Percentiles rank a stretch among this genome's conserved stretches.
phyloP scores from a whole-genome alignment of 1,140 invertebrate genomes.

The Oncopodura yosiiana region DNA sequence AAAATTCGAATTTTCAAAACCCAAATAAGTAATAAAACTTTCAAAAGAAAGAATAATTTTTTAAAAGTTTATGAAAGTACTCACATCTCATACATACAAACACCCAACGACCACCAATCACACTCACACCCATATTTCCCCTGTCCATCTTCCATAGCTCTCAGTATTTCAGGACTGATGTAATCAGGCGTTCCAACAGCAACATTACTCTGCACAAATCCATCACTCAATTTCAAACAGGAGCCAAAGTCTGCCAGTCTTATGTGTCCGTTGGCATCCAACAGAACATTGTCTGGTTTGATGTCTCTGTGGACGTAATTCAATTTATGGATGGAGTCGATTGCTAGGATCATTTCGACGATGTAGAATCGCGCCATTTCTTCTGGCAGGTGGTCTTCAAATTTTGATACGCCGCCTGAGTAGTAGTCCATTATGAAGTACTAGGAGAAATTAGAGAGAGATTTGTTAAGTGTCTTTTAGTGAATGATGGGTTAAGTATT shows the following conservation, averaged over 20 bases:
- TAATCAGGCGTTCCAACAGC: conserved; percentile 99
- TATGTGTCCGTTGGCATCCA: conserved; percentile 97
- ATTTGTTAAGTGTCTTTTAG: too few species aligned
- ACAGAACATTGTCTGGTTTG: conserved; percentile 96
- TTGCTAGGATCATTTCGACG: conserved; percentile 95
- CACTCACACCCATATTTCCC: conserved; percentile 95
- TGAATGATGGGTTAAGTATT: too few species aligned
- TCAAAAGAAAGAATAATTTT: too few species aligned
- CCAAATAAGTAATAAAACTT: too few species aligned
- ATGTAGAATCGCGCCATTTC: conserved; percentile 99
- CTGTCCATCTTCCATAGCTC: conserved; percentile 97
- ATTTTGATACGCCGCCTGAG: conserved; percentile 95
- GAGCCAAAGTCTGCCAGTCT: conserved; percentile 97
- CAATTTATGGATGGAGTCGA: conserved; percentile 90
- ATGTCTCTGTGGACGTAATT: conserved; percentile 97
- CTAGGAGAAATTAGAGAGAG: too few species aligned
- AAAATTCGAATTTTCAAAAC: too few species aligned
- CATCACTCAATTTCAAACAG: conserved; percentile 86
- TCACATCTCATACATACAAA: conserved; percentile 98
- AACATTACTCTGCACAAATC: conserved; percentile 92
- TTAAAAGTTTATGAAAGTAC: too few species aligned
- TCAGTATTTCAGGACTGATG: conserved; percentile 88
- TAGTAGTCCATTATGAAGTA: conserved; percentile 99
- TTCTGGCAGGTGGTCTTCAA: conserved; percentile 94
- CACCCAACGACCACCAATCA: conserved; percentile 99